A percentile compares a stretch with the other conserved stretches of the same genome.
phyloP scores from a whole-genome alignment of 1,140 invertebrate species.

The Parasteatoda tepidariorum region DNA sequence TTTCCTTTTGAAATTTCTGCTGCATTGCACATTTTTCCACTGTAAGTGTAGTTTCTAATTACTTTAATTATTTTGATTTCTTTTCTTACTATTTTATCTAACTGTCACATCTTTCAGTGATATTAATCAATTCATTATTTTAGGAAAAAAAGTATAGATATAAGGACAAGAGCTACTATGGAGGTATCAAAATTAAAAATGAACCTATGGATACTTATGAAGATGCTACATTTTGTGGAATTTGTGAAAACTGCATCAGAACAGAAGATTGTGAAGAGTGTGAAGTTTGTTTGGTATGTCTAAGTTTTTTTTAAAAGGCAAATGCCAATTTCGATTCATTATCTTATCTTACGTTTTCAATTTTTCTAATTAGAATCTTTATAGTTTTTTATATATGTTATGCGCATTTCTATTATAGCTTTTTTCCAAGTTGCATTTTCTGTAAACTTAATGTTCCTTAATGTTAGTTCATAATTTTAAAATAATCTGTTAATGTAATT shows the following conservation, averaged over 20 bases:
- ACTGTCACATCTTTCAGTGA: too few species aligned
- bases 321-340: not conserved
- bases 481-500: too few species aligned
- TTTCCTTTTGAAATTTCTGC: too few species aligned
- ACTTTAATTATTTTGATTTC: too few species aligned
- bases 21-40: too few species aligned
- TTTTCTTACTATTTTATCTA: too few species aligned
- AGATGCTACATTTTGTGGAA: conserved; percentile 37
- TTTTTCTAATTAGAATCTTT: not conserved
- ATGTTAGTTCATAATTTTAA: too few species aligned
- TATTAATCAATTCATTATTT: conserved; percentile 18
- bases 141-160: conserved; percentile 48
- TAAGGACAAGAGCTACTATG: conserved; percentile 42
- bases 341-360: not conserved
- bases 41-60: too few species aligned
- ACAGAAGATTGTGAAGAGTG: conserved; percentile 60
- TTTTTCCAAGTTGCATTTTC: conserved; percentile 40
- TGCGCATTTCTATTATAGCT: not conserved
- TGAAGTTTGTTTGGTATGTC: conserved; percentile 47
- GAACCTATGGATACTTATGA: conserved; percentile 48
- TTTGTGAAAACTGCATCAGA: conserved; percentile 53
- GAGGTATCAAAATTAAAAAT: conserved; percentile 44
- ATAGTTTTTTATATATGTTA: not conserved
- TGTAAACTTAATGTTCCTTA: too few species aligned
- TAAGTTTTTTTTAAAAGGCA: not conserved